Evolutionary conservation across 2,113 vertebrate species (phyloP).

Genomic region (Forbesichthys agassizii): DNA sequence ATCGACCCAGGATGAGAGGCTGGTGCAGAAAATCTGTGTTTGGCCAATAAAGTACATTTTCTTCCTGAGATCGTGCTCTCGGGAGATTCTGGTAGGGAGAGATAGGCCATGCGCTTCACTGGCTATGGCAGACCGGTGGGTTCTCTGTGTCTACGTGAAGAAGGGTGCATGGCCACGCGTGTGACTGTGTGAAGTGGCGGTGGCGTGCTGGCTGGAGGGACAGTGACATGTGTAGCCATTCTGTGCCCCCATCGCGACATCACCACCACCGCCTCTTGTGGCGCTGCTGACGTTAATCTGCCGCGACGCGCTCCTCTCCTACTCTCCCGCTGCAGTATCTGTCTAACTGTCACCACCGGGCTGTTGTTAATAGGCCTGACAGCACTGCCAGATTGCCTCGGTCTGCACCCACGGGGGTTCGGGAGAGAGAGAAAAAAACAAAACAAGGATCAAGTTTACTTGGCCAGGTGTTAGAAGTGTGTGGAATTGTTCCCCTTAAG

Average conservation of each 20-base stretch:
- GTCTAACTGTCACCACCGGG: not conserved
- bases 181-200: not conserved
- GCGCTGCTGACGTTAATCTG: constrained; percentile 1
- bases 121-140: not conserved
- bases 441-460: not conserved
- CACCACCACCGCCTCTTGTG: no score
- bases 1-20: constrained; percentile 6
- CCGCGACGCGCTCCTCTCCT: not conserved
- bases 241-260: no score
- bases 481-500: constrained; percentile 4
- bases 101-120: not conserved
- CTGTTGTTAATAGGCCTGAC: constrained; percentile 5
- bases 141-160: no score
- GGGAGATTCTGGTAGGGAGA: not conserved
- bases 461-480: constrained; percentile 13
- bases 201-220: no score
- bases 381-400: not conserved
- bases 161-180: not conserved
- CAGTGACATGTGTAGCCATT: no score
- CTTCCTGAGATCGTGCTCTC: not conserved
- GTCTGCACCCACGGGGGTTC: not conserved
- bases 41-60: constrained; percentile 12
- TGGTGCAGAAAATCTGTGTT: not conserved
- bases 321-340: no score
- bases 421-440: not conserved